Conservation (phyloP, 2,797 vertebrate species). For the Lepilemur septentrionalis region DNA sequence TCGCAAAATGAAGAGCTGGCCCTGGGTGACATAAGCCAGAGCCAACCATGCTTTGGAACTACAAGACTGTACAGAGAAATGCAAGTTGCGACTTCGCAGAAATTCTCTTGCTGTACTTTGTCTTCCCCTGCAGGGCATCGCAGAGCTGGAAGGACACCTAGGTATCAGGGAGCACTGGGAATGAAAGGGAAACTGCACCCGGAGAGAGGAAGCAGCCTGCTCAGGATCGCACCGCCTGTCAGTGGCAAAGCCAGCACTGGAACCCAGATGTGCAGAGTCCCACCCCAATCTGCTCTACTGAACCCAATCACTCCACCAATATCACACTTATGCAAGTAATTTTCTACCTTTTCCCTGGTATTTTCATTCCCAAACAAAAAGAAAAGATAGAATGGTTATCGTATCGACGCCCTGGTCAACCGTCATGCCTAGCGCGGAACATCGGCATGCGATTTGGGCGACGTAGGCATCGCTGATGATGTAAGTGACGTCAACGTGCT, state of each 20-base stretch:
- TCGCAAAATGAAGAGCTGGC: neutral
- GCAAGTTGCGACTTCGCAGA: neutral
- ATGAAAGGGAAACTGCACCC: neutral
- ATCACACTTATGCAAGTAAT: neutral
- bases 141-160: neutral
- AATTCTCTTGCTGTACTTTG: neutral
- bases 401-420: neutral
- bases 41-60: neutral
- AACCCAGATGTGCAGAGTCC: neutral
- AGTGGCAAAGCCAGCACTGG: neutral
- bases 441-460: neutral
- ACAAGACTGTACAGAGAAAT: neutral
- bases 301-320: neutral
- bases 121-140: neutral
- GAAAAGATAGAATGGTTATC: neutral
- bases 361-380: neutral
- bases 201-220: neutral
- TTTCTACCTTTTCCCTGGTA: neutral
- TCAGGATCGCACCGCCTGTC: neutral
- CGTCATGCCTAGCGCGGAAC: neutral
- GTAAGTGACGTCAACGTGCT: neutral
- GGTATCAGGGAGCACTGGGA: neutral
- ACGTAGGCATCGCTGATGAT: neutral
- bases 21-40: neutral
- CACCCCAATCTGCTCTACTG: neutral